Evolutionary conservation across 2,113 vertebrate species (phyloP).

Genomic region (Nematolebias whitei): DNA sequence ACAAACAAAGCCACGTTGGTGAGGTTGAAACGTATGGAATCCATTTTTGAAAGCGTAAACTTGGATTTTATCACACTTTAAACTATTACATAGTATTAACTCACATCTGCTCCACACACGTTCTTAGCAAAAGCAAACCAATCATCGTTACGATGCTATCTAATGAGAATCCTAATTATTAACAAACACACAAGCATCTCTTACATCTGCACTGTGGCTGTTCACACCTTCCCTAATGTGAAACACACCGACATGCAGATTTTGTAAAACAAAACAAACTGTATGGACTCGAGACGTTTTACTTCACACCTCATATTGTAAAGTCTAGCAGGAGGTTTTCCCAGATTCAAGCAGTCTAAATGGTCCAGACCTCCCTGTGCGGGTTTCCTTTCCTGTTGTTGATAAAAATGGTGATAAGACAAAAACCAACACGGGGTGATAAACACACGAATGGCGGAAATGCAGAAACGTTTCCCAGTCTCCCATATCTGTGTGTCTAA

Average conservation of each 20-base stretch:
- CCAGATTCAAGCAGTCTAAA: constrained; percentile 60
- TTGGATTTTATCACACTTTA: constrained; percentile 40
- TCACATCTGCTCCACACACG: constrained; percentile 45
- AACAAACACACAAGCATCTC: constrained; percentile 38
- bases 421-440: constrained; percentile 24
- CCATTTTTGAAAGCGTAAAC: constrained; percentile 31
- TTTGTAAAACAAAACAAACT: constrained; percentile 46
- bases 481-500: constrained; percentile 66
- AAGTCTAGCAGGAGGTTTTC: constrained; percentile 2
- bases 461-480: constrained; percentile 60
- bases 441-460: constrained; percentile 60
- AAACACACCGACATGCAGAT: constrained; percentile 5
- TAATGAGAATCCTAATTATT: constrained; percentile 50
- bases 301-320: background rate
- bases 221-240: background rate
- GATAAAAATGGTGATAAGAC: constrained; percentile 64
- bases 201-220: constrained; percentile 41
- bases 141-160: constrained; percentile 46
- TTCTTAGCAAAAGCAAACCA: constrained; percentile 1
- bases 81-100: constrained; percentile 17
- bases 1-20: constrained; percentile 47
- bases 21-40: constrained; percentile 29
- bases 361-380: constrained; percentile 28
- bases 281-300: constrained; percentile 36
- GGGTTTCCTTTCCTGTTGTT: constrained; percentile 66